Conservation (phyloP, 1,140 invertebrate genomes). For the Heliconius nattereri region DNA sequence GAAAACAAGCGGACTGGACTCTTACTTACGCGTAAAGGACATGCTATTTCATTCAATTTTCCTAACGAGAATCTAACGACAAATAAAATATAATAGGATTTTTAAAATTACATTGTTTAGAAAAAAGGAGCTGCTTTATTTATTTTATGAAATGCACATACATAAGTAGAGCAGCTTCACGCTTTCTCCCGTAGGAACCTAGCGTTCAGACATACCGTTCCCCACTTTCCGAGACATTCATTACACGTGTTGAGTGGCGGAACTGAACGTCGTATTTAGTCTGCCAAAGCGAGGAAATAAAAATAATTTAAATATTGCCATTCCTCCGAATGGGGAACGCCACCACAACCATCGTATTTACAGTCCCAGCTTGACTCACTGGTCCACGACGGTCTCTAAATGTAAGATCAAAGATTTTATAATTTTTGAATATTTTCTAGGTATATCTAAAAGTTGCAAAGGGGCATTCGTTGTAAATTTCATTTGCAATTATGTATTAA, state of each 20-base stretch:
- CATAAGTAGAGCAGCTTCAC: background rate
- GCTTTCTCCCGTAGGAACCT: background rate
- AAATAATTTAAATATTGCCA: background rate
- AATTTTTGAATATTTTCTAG: too few relatives aligned
- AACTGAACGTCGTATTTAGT: background rate
- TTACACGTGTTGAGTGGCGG: background rate
- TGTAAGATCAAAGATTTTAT: background rate
- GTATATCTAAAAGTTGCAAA: too few relatives aligned
- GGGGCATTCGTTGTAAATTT: too few relatives aligned
- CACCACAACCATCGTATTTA: background rate
- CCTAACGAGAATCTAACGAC: conserved; percentile 12
- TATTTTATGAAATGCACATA: background rate
- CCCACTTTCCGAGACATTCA: background rate
- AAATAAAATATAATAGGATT: conserved; percentile 13
- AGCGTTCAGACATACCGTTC: background rate
- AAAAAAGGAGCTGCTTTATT: background rate
- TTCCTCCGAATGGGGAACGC: background rate
- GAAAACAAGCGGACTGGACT: conserved; percentile 30
- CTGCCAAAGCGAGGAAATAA: too few relatives aligned
- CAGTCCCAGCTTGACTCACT: background rate
- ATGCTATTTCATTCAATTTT: conserved; percentile 35
- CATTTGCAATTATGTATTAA: background rate
- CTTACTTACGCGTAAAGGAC: conserved; percentile 27
- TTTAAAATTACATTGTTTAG: background rate
- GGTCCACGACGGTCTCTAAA: background rate